phyloP scores from a whole-genome alignment of 2,888 invertebrate genomes.

The Eristalis tenax region DNA sequence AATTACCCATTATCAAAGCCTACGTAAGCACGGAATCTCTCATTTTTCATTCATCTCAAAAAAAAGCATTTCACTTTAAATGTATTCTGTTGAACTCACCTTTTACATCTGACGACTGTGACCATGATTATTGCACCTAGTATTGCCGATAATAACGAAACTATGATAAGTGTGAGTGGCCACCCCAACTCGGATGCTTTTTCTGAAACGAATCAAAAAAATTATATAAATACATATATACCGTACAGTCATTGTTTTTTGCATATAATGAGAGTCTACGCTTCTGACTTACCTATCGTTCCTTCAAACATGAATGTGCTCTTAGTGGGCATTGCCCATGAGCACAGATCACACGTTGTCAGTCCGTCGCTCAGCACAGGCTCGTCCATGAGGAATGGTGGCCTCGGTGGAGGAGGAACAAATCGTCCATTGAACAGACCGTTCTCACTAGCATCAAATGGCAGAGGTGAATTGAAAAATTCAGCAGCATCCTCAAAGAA shows the following conservation, averaged over 20 bases:
- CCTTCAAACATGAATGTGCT: conserved; percentile 84
- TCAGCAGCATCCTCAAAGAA: conserved; percentile 80
- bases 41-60: neutral
- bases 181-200: conserved; percentile 86
- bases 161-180: conserved; percentile 87
- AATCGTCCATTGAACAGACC: conserved; percentile 82
- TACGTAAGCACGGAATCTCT: no score
- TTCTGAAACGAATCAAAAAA: conserved; percentile 74
- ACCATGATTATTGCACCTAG: conserved; percentile 88
- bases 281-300: conserved; percentile 83
- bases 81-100: conserved; percentile 80
- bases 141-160: conserved; percentile 86
- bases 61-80: no score
- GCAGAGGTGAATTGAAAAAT: conserved; percentile 81
- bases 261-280: neutral
- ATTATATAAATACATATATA: neutral
- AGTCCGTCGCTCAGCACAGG: conserved; percentile 85
- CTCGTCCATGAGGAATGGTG: conserved; percentile 85
- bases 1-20: no score
- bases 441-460: conserved; percentile 81
- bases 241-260: neutral
- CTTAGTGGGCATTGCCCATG: conserved; percentile 86
- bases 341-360: conserved; percentile 88
- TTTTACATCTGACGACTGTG: conserved; percentile 86
- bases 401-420: conserved; percentile 86